A percentile compares a stretch with the other conserved stretches of the same genome.
Evolutionary conservation across 2,797 vertebrate species (phyloP).

Genomic region (Lithobates sylvaticus): DNA sequence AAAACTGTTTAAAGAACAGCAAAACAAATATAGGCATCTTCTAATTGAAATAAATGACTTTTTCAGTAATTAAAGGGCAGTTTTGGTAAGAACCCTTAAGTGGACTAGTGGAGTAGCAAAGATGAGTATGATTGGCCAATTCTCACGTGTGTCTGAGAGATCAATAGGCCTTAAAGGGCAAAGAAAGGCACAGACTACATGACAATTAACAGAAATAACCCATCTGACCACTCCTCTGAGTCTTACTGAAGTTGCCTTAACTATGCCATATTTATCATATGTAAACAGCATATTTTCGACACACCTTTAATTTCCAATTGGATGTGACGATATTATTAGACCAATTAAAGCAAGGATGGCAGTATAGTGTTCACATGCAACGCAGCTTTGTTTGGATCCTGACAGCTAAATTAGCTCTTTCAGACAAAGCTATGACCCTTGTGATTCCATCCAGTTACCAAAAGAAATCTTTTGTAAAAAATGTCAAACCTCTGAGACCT

Average conservation of each 20-base stretch:
- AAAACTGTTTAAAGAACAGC: background rate
- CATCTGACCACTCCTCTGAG: background rate
- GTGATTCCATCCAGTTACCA: background rate
- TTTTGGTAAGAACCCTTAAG: too few relatives aligned
- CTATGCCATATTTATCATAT: background rate
- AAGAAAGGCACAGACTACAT: background rate
- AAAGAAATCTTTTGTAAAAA: background rate
- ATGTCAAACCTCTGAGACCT: background rate
- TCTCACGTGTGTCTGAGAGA: background rate
- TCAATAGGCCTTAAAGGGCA: background rate
- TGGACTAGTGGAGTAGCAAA: too few relatives aligned
- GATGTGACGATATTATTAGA: background rate
- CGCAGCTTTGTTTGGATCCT: background rate
- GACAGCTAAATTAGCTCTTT: background rate
- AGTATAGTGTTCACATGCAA: background rate
- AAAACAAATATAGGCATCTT: background rate
- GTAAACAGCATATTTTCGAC: too few relatives aligned
- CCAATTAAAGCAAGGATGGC: too few relatives aligned
- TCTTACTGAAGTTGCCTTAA: background rate
- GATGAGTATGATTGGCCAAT: background rate
- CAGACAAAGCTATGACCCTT: background rate
- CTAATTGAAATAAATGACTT: background rate
- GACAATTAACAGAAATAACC: background rate
- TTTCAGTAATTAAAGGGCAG: background rate
- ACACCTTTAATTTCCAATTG: background rate